Evolutionary conservation across 2,888 invertebrate genomes (phyloP), one percentile per base, ranked within the genome.

Genomic region (Furcula furcula): DNA sequence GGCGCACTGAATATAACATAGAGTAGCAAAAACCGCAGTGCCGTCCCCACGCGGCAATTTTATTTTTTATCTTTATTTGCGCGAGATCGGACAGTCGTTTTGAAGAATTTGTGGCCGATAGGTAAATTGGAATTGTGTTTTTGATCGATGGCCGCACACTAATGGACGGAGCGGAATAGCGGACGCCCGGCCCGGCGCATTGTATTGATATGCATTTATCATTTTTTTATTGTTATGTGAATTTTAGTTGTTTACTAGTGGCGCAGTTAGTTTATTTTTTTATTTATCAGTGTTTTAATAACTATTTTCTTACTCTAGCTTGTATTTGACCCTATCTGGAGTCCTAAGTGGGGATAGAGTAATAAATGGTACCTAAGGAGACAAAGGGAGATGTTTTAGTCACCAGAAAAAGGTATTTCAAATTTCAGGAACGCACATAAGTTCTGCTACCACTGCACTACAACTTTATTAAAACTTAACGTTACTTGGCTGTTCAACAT

Each of bases 111-210:
- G 84, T 83, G 82, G 82, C 69, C 68, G 76, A 73, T 70, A 76
- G 83, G 85, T 83, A 84, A 86, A 85, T 84, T 86, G 85, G 79
- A 77, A 80, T 78, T 71, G 82, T 73, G 72, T 67, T 62, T 76
- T 76, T 82, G 84, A 85, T 83, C 76, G 82, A 84, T 85, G 76
- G 66, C 64, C 57, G 53, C 55, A n/a, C 64, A 62, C 71, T 77
- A 78, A 80, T 78, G 79, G 78, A 63, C 55, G 40, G 36, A 31
- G 36, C 59, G 63, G 65, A 69, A 66, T 69, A 68, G 59, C 65
- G 55, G 57, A 55, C 54, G 52, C 46, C 12, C 23, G 3, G 16
- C 16, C 3, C 16, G 16, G 20, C 20, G 48, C 76, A 71, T 72
- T 66, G 23, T 7, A 28, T 76, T 72, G 70, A 69, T 72, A 67